A percentile compares a stretch with the other conserved stretches of the same genome.
Evolutionary conservation across 92 coral and sea anemone genomes (phyloP).

Genomic region (Phymanthus crucifer): DNA sequence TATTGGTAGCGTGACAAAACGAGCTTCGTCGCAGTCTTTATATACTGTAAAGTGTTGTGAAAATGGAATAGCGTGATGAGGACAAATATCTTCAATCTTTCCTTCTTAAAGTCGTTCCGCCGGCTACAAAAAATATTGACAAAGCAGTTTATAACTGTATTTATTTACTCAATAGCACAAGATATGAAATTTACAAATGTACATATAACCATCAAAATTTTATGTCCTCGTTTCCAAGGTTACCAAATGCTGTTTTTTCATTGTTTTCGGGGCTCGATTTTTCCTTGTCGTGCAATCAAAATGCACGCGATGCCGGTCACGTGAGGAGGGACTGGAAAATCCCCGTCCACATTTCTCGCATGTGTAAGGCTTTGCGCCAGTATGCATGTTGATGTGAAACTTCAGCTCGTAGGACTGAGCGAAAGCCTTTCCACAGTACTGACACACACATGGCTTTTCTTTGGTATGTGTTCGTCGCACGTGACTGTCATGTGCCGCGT

Average conservation of each 20-base stretch:
- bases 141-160: background rate
- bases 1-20: too few relatives aligned
- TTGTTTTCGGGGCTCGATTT: constrained; percentile 45
- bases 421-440: constrained; percentile 95
- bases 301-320: constrained; percentile 77
- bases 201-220: background rate
- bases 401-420: constrained; percentile 97
- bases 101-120: too few relatives aligned
- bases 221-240: constrained; percentile 9
- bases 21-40: too few relatives aligned
- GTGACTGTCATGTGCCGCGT: constrained; percentile 99
- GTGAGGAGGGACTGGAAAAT: constrained; percentile 88
- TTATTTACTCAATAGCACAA: background rate
- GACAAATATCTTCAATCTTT: too few relatives aligned
- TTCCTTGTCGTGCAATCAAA: constrained; percentile 83
- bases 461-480: constrained; percentile 99
- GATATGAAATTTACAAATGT: background rate
- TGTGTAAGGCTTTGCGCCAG: constrained; percentile 97
- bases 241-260: constrained; percentile 39
- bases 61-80: too few relatives aligned
- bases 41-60: too few relatives aligned
- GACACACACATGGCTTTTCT: constrained; percentile 99
- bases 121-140: too few relatives aligned
- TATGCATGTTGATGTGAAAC: constrained; percentile 98
- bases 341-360: constrained; percentile 99